These are phyloP conservation scores for Holacanthella duospinosa DNA, from an alignment of 2,888 invertebrate species.

Conservation along the genomic window DNA sequence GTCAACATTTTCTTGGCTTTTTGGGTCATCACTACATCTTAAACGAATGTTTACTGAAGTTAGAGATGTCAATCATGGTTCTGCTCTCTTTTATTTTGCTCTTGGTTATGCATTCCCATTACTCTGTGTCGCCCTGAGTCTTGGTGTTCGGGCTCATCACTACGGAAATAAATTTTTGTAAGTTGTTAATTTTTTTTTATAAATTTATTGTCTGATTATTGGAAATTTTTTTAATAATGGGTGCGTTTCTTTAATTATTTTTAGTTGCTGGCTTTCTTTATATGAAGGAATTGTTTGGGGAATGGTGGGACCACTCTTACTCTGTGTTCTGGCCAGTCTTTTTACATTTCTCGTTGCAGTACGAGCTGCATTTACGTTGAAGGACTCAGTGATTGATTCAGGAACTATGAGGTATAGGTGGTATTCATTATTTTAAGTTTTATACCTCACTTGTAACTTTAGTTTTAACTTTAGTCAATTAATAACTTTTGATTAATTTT, in stretches of 20 bases:
- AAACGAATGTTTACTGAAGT: conserved; percentile 90
- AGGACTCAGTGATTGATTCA: conserved; percentile 80
- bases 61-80: conserved; percentile 90
- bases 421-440: conserved; percentile 4
- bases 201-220: conserved; percentile 7
- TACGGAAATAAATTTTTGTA: conserved; percentile 90
- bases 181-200: conserved; percentile 45
- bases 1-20: conserved; percentile 78
- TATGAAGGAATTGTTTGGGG: conserved; percentile 93
- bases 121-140: conserved; percentile 77
- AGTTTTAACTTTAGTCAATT: conserved; percentile 1
- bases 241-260: conserved; percentile 39
- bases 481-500: background rate
- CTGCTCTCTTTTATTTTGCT: conserved; percentile 81
- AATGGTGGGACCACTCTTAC: conserved; percentile 71
- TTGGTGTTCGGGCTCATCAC: conserved; percentile 84
- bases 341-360: conserved; percentile 73
- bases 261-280: conserved; percentile 87
- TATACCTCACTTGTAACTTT: background rate
- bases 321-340: conserved; percentile 63
- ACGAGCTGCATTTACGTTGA: conserved; percentile 77
- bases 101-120: conserved; percentile 88
- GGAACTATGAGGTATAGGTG: conserved; percentile 57
- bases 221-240: conserved; percentile 13
- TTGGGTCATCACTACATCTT: conserved; percentile 83